Percentiles rank a stretch among this genome's conserved stretches.
Conservation (phyloP, 2,797 vertebrate genomes). For the Scleropages formosus region DNA sequence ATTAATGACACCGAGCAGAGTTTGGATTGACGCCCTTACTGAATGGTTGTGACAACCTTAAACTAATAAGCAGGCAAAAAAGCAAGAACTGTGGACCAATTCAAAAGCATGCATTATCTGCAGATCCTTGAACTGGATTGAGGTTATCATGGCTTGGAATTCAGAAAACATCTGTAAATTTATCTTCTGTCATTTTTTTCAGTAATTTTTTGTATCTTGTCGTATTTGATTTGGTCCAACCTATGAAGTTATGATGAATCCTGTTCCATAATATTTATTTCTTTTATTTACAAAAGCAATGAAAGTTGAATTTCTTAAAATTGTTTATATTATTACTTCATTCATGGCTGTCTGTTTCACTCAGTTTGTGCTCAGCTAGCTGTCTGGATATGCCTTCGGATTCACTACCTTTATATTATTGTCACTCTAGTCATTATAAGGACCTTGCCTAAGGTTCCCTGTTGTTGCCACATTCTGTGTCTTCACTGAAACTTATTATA, state of each 20-base stretch:
- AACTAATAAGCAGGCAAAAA: slow-evolving; percentile 80
- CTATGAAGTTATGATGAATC: too few species aligned
- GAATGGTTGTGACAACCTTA: slow-evolving; percentile 70
- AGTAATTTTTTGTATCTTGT: slow-evolving; percentile 52
- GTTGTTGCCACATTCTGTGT: not conserved
- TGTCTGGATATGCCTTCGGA: slow-evolving; percentile 61
- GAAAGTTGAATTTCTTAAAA: too few species aligned
- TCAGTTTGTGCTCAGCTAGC: slow-evolving; percentile 36
- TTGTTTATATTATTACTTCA: too few species aligned
- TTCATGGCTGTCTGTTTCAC: not conserved
- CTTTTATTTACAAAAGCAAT: too few species aligned
- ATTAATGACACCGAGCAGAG: not conserved
- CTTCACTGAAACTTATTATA: not conserved
- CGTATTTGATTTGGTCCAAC: not conserved
- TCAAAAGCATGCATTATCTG: slow-evolving; percentile 72
- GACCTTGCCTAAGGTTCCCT: slow-evolving; percentile 22
- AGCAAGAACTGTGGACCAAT: slow-evolving; percentile 66
- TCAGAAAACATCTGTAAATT: slow-evolving; percentile 62
- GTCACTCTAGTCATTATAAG: slow-evolving; percentile 40
- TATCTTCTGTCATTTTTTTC: too few species aligned
- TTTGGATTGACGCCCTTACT: not conserved
- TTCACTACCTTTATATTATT: slow-evolving; percentile 62
- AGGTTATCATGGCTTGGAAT: slow-evolving; percentile 61
- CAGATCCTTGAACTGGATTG: slow-evolving; percentile 73
- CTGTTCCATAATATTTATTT: too few species aligned